Evolutionary conservation across 2,888 invertebrate species (phyloP).

Genomic region (Acholoe squamosa): DNA sequence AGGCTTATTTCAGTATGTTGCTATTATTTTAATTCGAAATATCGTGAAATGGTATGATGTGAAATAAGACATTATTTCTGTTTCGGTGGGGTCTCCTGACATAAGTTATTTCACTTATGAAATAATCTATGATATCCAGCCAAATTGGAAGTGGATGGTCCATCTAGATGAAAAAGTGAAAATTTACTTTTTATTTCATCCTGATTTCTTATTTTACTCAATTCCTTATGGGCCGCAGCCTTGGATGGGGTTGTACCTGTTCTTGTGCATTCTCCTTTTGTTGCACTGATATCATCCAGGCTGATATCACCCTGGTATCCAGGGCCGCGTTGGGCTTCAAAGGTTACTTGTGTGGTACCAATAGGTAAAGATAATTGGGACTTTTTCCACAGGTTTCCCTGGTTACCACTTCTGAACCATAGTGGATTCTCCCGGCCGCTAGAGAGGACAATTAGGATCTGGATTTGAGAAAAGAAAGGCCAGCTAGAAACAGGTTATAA

Average conservation of each 20-base stretch:
- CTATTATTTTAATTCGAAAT: no score
- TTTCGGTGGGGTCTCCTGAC: background rate
- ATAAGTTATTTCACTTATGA: no score
- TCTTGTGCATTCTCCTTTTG: background rate
- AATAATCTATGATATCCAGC: no score
- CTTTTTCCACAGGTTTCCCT: conserved; percentile 13
- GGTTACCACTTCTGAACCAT: conserved; percentile 54
- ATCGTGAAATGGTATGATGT: no score
- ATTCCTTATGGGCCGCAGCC: no score
- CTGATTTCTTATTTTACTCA: no score
- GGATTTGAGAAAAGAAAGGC: no score
- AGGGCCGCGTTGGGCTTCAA: background rate
- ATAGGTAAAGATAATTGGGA: background rate
- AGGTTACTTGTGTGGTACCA: background rate
- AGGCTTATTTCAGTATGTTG: no score
- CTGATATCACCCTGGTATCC: conserved; percentile 39
- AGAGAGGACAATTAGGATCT: conserved; percentile 9
- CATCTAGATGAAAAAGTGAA: no score
- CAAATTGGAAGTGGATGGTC: background rate
- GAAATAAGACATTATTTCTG: background rate
- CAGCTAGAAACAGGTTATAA: no score
- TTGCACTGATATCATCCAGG: conserved; percentile 59
- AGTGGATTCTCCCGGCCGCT: background rate
- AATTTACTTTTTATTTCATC: no score
- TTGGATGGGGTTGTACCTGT: conserved; percentile 52